phyloP scores from a whole-genome alignment of 2,888 invertebrate genomes.

The Coronaproctus castanopsis region DNA sequence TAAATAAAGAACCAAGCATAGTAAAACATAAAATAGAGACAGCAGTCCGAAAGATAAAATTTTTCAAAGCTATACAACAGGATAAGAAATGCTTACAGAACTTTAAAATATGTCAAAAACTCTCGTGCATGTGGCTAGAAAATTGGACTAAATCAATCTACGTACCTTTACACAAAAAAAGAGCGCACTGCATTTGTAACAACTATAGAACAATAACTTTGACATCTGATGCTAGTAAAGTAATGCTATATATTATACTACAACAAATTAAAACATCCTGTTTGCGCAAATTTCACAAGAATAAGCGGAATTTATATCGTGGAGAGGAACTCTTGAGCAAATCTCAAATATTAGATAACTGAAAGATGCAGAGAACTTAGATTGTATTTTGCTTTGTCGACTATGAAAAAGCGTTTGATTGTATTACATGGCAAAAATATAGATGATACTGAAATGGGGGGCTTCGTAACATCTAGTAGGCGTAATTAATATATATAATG shows the following conservation, averaged over 20 bases:
- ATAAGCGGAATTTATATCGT: not conserved
- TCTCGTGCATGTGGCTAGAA: not conserved
- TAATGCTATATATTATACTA: not conserved
- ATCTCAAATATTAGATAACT: not conserved
- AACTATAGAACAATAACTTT: not conserved
- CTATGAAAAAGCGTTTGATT: too few species aligned
- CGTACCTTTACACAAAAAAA: not conserved
- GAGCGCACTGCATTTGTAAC: not conserved
- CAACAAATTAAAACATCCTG: not conserved
- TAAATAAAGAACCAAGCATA: not conserved
- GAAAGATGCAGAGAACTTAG: too few species aligned
- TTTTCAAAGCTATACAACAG: not conserved
- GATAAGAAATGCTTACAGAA: not conserved
- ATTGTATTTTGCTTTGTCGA: too few species aligned
- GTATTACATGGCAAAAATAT: too few species aligned
- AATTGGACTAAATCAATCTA: not conserved
- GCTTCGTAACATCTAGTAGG: too few species aligned
- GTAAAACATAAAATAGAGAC: not conserved
- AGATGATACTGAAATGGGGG: too few species aligned
- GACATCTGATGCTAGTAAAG: not conserved
- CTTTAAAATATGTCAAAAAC: not conserved
- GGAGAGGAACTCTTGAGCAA: not conserved
- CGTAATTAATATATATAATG: too few species aligned
- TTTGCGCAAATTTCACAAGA: not conserved
- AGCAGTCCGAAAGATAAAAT: not conserved